Evolutionary conservation across 2,888 invertebrate species (phyloP).

Genomic region (Heliconius erato): DNA sequence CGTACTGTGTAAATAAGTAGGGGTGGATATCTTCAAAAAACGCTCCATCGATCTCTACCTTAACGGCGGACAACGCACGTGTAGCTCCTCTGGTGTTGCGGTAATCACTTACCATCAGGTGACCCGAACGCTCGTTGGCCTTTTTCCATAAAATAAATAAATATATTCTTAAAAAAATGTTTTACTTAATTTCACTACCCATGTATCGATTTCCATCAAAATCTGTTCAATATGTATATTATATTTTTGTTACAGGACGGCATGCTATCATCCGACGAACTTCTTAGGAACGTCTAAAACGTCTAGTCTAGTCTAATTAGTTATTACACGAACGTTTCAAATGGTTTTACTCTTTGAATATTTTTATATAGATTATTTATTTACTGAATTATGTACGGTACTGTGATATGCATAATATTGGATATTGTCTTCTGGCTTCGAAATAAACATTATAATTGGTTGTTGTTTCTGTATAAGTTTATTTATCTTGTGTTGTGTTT

Average conservation of each 20-base stretch:
- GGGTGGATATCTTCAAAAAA: no score
- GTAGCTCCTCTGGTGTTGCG: no score
- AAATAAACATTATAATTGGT: slow-evolving; percentile 32
- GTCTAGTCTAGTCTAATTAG: slow-evolving; percentile 51
- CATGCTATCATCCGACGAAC: slow-evolving; percentile 84
- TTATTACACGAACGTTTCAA: slow-evolving; percentile 58
- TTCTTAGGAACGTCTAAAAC: slow-evolving; percentile 80
- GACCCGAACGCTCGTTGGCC: no score
- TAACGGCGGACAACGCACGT: no score
- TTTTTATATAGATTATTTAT: slow-evolving; percentile 58
- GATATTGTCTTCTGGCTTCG: slow-evolving; percentile 58
- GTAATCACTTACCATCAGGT: no score
- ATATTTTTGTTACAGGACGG: slow-evolving; percentile 81
- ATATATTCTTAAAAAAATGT: no score
- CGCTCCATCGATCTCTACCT: no score
- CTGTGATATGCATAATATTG: slow-evolving; percentile 75
- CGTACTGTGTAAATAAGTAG: no score
- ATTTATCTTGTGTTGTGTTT: slow-evolving; percentile 11
- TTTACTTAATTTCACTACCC: no score
- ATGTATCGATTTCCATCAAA: no score
- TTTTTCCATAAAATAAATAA: no score
- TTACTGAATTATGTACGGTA: slow-evolving; percentile 61
- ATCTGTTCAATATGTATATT: slow-evolving; percentile 3
- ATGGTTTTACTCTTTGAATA: slow-evolving; percentile 60
- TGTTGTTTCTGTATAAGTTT: slow-evolving; percentile 9